Conservation (phyloP, 92 coral and sea anemone species). For the Desmophyllum pertusum region DNA sequence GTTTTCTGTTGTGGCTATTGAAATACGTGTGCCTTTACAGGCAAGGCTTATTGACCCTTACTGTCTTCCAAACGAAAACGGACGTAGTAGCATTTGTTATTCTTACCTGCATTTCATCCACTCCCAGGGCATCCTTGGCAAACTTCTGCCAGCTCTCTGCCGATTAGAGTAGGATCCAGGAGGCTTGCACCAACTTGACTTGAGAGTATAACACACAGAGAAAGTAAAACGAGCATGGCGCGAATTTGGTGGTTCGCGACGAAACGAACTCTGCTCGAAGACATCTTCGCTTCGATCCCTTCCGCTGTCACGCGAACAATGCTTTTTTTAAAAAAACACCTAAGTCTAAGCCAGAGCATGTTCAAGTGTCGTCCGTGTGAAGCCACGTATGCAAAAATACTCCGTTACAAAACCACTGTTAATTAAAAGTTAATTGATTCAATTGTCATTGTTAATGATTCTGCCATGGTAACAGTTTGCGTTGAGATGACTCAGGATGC, state of each 20-base stretch:
- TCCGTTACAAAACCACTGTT: background rate
- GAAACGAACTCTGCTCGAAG: background rate
- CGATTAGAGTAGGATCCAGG: constrained; percentile 33
- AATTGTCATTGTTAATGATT: too few relatives aligned
- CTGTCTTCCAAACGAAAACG: too few relatives aligned
- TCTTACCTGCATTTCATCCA: constrained; percentile 57
- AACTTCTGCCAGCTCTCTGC: constrained; percentile 24
- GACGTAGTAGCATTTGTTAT: too few relatives aligned
- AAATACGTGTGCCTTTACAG: too few relatives aligned
- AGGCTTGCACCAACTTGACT: background rate
- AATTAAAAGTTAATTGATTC: too few relatives aligned
- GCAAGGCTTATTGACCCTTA: too few relatives aligned
- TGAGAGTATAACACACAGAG: background rate
- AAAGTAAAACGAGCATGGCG: background rate
- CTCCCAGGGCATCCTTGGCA: constrained; percentile 56
- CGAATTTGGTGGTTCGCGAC: background rate
- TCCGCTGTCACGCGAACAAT: background rate
- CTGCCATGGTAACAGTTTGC: too few relatives aligned
- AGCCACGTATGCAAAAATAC: background rate
- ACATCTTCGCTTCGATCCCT: background rate
- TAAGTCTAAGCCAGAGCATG: background rate
- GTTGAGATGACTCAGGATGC: background rate
- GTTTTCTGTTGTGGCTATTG: too few relatives aligned
- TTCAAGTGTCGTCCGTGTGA: background rate
- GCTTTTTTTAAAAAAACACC: background rate